Percentiles rank a stretch among this genome's conserved stretches.
Evolutionary conservation across 2,113 vertebrate genomes (phyloP).

Genomic region (Vulpes ferrilata): DNA sequence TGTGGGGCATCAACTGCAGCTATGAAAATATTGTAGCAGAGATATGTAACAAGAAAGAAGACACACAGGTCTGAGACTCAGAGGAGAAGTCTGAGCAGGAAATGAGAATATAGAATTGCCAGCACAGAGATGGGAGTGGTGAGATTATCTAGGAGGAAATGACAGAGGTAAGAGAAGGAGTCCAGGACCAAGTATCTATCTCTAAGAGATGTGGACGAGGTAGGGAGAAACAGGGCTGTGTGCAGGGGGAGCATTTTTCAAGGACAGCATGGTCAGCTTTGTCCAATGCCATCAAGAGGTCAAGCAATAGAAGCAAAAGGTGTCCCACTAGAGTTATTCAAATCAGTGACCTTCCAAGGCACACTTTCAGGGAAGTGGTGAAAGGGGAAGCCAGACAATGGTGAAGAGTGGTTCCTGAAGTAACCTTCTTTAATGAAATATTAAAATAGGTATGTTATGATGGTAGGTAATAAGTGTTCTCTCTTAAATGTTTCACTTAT

Average conservation of each 20-base stretch:
- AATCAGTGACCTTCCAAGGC: neutral
- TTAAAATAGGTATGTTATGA: neutral
- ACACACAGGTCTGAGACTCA: neutral
- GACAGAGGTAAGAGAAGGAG: neutral
- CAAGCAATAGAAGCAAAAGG: neutral
- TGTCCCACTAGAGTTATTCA: neutral
- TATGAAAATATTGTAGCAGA: neutral
- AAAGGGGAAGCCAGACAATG: neutral
- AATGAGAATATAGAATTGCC: neutral
- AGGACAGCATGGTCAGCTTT: neutral
- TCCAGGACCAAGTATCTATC: neutral
- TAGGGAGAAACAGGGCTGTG: neutral
- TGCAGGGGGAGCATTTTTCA: neutral
- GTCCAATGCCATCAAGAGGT: neutral
- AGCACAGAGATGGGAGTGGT: neutral
- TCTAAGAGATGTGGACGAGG: neutral
- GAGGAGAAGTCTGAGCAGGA: neutral
- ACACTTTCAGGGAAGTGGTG: neutral
- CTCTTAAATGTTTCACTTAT: neutral
- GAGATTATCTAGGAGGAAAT: neutral
- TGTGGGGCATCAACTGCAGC: neutral
- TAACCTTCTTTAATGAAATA: neutral
- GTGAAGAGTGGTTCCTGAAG: neutral
- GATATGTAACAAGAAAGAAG: neutral
- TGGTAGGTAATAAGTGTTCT: neutral